Base-by-base conservation (phyloP, 2,888 invertebrate genomes). In the Arge pagana region DNA sequence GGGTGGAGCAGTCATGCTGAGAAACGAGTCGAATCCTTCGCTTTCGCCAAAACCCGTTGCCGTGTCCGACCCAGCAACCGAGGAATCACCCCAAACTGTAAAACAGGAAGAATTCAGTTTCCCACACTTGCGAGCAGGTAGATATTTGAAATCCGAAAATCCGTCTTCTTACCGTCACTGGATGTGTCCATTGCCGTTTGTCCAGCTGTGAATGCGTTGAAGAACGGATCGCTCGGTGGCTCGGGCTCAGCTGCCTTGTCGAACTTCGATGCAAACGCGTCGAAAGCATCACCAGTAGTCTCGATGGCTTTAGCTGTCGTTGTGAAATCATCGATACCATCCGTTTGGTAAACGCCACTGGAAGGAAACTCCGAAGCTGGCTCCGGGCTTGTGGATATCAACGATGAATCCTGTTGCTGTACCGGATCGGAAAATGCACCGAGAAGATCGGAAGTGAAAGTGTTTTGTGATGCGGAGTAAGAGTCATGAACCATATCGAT, bases 251-350 rank as follows among this genome's bases (percentile, higher is more conserved):
- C 78, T 4, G 86, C 86, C 28, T 84, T 87, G 61, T 93, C 93
- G 66, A 95, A 95, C 73, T 93, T 93, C 1, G 91, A 89, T 3
- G 93, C 86, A 65, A 95, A 95, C 0, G 91, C 93, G 73, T 94
- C 94, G 62, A 94, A 94, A 19, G 84, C 86, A 61, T 88, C 87
- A 0, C 81, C 82, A 5, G 66, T 66, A 15, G 58, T 61, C 50
- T 69, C 68, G 41, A 67, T 64, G 3, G 61, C 56, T 48, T 68
- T 67, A 2, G 67, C 66, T n/a, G 71, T 65, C 42, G 50, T 55
- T 8, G 56, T 50, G 21, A 73, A 68, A 23, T 63, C 59, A 28
- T 68, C 67, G 19, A 72, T 41, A 11, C 57, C 48, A n/a, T 67
- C 64, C 8, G 62, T 56, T 13, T 58, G 57, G 35, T 68, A 64